Evolutionary conservation across 2,888 invertebrate genomes (phyloP), one percentile per base, ranked within the genome.

Genomic region (Pecten maximus): DNA sequence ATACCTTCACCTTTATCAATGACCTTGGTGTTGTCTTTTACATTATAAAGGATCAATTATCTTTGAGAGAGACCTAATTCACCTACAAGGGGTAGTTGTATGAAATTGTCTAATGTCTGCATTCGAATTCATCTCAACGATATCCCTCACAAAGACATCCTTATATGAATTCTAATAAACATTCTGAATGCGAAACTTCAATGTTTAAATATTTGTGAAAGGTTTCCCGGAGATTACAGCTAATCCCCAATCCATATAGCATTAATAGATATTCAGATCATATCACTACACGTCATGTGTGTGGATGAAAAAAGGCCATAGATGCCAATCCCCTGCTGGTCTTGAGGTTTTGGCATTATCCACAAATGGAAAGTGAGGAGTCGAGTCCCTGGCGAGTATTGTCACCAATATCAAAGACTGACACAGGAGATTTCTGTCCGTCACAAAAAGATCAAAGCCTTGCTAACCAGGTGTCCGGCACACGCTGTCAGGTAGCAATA

Each of bases 381-480:
- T 74, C 35, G 74, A 74, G 35, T 74, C 74, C 74, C 74, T 35
- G 74, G 74, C 16, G 74, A 74, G 74, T 74, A 74, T 74, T 74
- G 74, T 74, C 74, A 74, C 74, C 35, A 74, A 23, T 74, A 74
- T 74, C 74, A 74, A 74, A 74, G 74, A 28, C 74, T 28, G 74
- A 74, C 74, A 74, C 35, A 15, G 74, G 35, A 74, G 74, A 74
- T 74, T 74, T 74, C 74, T 74, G 74, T 74, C 74, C 23, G 74
- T 74, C 35, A 35, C 12, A 35, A 74, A 74, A 74, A 74, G 74
- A 74, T 74, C 74, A 74, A 74, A 74, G 74, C 35, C 8, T 8
- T 23, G 74, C 74, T 74, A 74, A 74, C 74, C 74, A 74, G 74
- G 74, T 74, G 74, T 74, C 74, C 74, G 23, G 74, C 10, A 74